Conservation (phyloP, 2,888 invertebrate genomes). For the Oxyscelio sp. region DNA sequence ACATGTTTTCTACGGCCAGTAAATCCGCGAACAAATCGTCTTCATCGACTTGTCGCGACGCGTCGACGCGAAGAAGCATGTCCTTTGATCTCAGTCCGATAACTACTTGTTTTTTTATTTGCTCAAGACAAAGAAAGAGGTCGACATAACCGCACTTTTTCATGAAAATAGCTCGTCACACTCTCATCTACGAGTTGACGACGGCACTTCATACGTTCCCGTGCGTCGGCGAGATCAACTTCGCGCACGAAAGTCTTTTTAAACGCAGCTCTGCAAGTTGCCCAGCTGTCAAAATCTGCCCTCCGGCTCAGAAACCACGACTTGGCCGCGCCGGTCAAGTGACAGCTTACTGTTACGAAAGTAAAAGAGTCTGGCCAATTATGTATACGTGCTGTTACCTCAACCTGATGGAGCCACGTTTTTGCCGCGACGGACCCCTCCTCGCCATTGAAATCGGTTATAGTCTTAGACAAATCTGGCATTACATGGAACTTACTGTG, state of each 20-base stretch:
- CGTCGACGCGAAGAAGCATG: constrained; percentile 12
- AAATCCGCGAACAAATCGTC: constrained; percentile 1
- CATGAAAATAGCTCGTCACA: constrained; percentile 22
- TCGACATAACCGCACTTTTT: constrained; percentile 32
- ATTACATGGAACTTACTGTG: not conserved
- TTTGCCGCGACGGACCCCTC: not conserved
- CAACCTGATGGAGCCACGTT: constrained; percentile 12
- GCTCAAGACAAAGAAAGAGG: not conserved
- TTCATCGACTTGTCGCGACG: not conserved
- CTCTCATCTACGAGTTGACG: constrained; percentile 14
- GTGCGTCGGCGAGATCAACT: constrained; percentile 14
- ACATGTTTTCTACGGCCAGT: not conserved
- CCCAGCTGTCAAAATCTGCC: not conserved
- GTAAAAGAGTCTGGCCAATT: constrained; percentile 31
- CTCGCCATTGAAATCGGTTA: not conserved
- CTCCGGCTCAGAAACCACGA: constrained; percentile 14
- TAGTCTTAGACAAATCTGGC: not conserved
- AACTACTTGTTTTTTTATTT: constrained; percentile 13
- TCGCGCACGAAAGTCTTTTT: constrained; percentile 9
- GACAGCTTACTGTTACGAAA: constrained; percentile 16
- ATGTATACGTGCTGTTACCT: constrained; percentile 9
- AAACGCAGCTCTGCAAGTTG: not conserved
- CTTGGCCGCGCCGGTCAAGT: not conserved
- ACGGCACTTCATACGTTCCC: not conserved
- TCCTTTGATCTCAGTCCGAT: not conserved